Evolutionary conservation across 30 jellyfish, hydroid and myxozoan genomes (phyloP).

Genomic region (Sanderia malayensis): DNA sequence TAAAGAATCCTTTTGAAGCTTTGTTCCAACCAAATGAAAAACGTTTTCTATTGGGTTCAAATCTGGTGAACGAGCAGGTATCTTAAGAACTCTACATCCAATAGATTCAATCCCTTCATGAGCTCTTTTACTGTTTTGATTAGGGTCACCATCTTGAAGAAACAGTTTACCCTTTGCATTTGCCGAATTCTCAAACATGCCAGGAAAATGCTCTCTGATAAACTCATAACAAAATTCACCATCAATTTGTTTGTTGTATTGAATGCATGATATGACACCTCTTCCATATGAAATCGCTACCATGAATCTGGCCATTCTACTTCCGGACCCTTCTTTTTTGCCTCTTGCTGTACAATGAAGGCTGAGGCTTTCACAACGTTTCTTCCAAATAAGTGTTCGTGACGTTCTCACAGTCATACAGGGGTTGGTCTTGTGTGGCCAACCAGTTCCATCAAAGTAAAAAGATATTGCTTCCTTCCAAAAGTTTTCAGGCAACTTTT

Average conservation of each 20-base stretch:
- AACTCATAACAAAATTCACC: constrained; percentile 22
- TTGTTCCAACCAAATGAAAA: constrained; percentile 31
- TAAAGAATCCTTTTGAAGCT: constrained; percentile 32
- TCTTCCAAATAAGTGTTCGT: constrained; percentile 29
- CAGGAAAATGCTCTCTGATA: constrained; percentile 41
- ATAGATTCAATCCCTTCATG: constrained; percentile 28
- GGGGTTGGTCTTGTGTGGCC: constrained; percentile 37
- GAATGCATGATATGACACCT: constrained; percentile 34
- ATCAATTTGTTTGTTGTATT: neutral
- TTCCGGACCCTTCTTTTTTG: constrained; percentile 34
- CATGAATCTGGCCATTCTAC: constrained; percentile 35
- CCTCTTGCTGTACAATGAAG: constrained; percentile 41
- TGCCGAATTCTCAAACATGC: constrained; percentile 17
- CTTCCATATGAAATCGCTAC: constrained; percentile 37
- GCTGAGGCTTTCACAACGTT: constrained; percentile 19
- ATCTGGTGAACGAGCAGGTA: constrained; percentile 53
- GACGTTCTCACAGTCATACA: constrained; percentile 14
- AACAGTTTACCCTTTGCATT: constrained; percentile 22
- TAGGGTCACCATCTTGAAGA: constrained; percentile 36
- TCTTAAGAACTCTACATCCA: constrained; percentile 27
- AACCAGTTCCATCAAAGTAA: constrained; percentile 46
- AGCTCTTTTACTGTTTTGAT: constrained; percentile 23
- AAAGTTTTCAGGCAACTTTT: constrained; percentile 29
- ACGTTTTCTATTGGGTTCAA: constrained; percentile 44
- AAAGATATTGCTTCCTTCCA: constrained; percentile 34